Conservation (phyloP, 2,797 vertebrate species). For the Microhierax caerulescens region DNA sequence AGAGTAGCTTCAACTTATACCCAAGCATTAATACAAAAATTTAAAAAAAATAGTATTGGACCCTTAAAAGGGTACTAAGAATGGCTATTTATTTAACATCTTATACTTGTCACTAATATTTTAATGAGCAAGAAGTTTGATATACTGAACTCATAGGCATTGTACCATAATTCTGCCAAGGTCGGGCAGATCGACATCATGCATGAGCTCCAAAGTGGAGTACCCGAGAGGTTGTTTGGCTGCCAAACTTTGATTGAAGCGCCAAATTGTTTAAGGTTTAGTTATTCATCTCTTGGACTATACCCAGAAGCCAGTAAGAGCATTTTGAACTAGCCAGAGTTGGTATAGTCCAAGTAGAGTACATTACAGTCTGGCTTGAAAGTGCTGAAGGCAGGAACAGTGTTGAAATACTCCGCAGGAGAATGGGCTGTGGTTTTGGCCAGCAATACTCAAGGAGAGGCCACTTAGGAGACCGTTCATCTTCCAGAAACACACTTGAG, state of each 20-base stretch:
- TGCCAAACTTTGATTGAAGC: slow-evolving; percentile 24
- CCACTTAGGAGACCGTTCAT: background rate
- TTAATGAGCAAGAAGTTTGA: background rate
- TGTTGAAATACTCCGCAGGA: background rate
- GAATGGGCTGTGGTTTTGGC: background rate
- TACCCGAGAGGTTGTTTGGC: background rate
- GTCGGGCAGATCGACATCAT: background rate
- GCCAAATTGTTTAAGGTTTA: slow-evolving; percentile 42
- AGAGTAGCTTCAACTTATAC: background rate
- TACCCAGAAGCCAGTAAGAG: background rate
- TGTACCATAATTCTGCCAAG: background rate
- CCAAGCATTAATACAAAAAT: background rate
- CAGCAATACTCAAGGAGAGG: background rate
- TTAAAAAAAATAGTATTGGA: background rate
- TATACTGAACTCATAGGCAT: background rate
- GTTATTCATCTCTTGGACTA: slow-evolving; percentile 2
- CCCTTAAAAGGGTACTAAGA: background rate
- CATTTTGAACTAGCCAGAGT: background rate
- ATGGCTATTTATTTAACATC: background rate
- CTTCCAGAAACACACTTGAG: background rate
- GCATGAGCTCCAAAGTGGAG: background rate
- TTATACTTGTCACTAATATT: background rate
- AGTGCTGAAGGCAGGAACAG: background rate
- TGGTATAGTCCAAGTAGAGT: background rate
- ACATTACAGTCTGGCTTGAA: background rate